Base-by-base conservation (phyloP, 2,113 vertebrate species). In the Candoia aspera region DNA sequence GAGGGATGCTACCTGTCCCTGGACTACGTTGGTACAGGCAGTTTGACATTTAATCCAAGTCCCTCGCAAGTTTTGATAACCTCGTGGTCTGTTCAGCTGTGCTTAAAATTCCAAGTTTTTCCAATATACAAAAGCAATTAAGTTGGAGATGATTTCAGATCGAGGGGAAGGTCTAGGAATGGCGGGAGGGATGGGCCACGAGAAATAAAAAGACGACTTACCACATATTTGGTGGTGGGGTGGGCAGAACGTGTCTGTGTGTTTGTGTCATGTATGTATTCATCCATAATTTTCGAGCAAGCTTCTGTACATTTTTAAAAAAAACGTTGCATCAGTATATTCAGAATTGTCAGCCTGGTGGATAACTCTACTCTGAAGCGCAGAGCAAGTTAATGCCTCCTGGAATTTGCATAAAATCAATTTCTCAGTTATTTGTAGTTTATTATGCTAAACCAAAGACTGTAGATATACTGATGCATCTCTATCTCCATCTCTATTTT, bases 61-160 rank as follows among this genome's bases (percentile, higher is more conserved):
- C 95, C 96, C 98, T 98, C 97, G 94, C n/a, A n/a, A n/a, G 96
- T 97, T 87, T 97, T 95, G 98, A 98, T 99, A 98, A 98, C 98
- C 98, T 96, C 95, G 92, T 90, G 97, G 97, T 98, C 97, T 97
- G 95, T 49, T 97, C 6, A 92, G 97, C 86, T 96, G 97, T 94
- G 97, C 95, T 88, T 97, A 97, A 95, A 86, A 23, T 29, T n/a
- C 95, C 86, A 8, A 84, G 88, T 91, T 94, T 94, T 96, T 95
- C 95, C 97, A 96, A 96, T 95, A 95, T 95, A 93, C 93, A 96
- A 57, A 95, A 98, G 93, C 92, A 55, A 91, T 92, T 2, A 86
- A 94, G 53, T 29, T 89, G 84, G 90, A 89, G 54, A 68, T 93
- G 89, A 60, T 83, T 90, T 93, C 91, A 90, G 93, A 90, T 88